Evolutionary conservation across 1,140 invertebrate species (phyloP).

Genomic region (Propsilocerus akamusi): DNA sequence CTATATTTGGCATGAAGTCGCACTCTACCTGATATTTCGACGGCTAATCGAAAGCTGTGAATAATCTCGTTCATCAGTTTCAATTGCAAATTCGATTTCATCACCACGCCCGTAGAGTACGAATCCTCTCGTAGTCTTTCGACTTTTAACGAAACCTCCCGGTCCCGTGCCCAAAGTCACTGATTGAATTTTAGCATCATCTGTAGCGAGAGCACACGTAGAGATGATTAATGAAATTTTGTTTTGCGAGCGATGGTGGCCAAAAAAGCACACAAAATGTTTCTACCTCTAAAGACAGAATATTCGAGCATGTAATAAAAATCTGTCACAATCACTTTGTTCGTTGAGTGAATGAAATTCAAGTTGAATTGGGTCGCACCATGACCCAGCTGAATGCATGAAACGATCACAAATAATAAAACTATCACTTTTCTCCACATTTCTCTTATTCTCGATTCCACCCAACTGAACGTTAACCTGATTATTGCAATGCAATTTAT

Average conservation of each 20-base stretch:
- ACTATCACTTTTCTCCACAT: neutral
- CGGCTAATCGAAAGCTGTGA: neutral
- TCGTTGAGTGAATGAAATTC: neutral
- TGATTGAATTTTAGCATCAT: neutral
- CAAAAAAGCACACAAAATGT: neutral
- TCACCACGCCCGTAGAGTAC: neutral
- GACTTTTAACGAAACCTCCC: neutral
- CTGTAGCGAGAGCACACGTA: neutral
- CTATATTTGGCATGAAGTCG: too few relatives aligned
- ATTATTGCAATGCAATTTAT: too few relatives aligned
- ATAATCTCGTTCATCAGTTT: neutral
- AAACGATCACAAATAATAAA: neutral
- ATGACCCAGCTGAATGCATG: neutral
- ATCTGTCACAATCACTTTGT: neutral
- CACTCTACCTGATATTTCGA: neutral
- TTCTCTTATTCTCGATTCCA: too few relatives aligned
- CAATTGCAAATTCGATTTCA: constrained; percentile 1
- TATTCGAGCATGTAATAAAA: neutral
- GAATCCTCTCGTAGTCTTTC: neutral
- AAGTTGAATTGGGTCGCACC: neutral
- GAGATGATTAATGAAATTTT: neutral
- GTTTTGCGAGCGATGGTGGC: neutral
- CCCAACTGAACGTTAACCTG: too few relatives aligned
- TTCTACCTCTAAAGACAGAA: neutral
- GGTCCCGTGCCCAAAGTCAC: neutral